Percentiles rank a stretch among this genome's conserved stretches.
phyloP scores from a whole-genome alignment of 2,888 invertebrate species.

The Macrophya alboannulata region DNA sequence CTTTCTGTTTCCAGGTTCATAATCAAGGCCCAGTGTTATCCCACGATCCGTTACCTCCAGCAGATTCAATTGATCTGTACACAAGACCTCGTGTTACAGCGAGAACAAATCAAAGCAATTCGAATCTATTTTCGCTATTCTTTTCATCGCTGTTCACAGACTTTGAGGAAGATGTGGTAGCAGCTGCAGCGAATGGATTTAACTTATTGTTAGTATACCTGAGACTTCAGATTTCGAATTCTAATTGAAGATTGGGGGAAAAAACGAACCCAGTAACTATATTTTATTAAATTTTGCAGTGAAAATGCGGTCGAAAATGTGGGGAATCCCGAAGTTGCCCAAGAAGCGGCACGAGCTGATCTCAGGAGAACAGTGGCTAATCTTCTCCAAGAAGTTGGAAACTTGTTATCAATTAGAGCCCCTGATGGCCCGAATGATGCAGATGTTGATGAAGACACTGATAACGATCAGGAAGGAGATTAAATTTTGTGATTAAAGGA shows the following conservation, averaged over 20 bases:
- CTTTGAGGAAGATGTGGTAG: constrained; percentile 80
- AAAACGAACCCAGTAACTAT: not conserved
- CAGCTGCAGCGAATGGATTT: constrained; percentile 63
- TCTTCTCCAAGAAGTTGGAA: constrained; percentile 88
- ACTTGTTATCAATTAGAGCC: constrained; percentile 85
- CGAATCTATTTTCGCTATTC: constrained; percentile 76
- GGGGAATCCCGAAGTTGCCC: constrained; percentile 76
- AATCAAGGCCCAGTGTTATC: constrained; percentile 84
- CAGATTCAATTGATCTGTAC: constrained; percentile 88
- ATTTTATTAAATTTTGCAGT: not conserved
- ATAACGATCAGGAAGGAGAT: constrained; percentile 77
- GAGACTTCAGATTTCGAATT: constrained; percentile 2
- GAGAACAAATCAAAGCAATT: constrained; percentile 67
- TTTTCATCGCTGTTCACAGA: constrained; percentile 89
- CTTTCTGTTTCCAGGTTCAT: constrained; percentile 81
- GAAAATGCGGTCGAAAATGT: constrained; percentile 68
- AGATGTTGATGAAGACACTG: constrained; percentile 81
- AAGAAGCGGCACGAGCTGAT: constrained; percentile 79
- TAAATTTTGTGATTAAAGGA: constrained; percentile 8
- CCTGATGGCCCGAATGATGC: constrained; percentile 83
- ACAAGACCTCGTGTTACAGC: constrained; percentile 80
- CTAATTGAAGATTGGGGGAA: not conserved
- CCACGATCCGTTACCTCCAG: constrained; percentile 91
- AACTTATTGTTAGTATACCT: constrained; percentile 66
- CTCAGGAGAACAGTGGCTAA: constrained; percentile 85